These are phyloP conservation scores for Labeo rohita DNA, from an alignment of 2,113 vertebrate species.

Conservation along the genomic window DNA sequence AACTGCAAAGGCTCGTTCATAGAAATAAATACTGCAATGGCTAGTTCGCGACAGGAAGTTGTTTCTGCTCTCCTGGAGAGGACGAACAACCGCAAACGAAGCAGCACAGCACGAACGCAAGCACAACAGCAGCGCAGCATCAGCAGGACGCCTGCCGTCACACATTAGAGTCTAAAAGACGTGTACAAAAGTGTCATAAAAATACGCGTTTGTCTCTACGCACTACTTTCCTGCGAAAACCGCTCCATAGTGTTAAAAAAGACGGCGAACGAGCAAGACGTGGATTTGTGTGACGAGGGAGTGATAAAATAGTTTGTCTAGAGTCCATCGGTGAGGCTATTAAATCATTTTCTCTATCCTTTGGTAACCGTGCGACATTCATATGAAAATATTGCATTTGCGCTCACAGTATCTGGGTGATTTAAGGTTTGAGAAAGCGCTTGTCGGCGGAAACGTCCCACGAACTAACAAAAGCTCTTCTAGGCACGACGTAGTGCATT, in stretches of 20 bases:
- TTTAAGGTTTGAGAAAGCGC: neutral
- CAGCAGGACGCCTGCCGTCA: too few species aligned
- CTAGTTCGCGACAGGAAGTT: conserved; percentile 82
- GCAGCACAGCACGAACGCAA: conserved; percentile 74
- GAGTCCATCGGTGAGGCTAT: neutral
- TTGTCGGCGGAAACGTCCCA: neutral
- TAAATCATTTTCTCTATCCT: conserved; percentile 71
- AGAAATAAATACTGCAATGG: conserved; percentile 99
- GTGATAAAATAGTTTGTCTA: neutral
- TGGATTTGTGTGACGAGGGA: neutral
- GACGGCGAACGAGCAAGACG: neutral
- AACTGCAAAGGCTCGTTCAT: conserved; percentile 92
- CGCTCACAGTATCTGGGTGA: conserved; percentile 62
- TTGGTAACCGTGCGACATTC: conserved; percentile 88
- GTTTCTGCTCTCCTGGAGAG: conserved; percentile 68
- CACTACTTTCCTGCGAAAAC: conserved; percentile 42
- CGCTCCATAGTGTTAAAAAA: conserved; percentile 26
- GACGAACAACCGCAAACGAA: conserved; percentile 62
- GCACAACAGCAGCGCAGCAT: conserved; percentile 60
- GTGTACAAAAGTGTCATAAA: conserved; percentile 82
- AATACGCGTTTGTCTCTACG: conserved; percentile 76
- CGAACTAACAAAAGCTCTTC: neutral
- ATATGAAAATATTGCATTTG: conserved; percentile 80
- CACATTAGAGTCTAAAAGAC: conserved; percentile 77
- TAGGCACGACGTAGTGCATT: neutral